These are phyloP conservation scores for Nipponacmea schrenckii DNA, from an alignment of 2,888 invertebrate species.

Conservation along the genomic window DNA sequence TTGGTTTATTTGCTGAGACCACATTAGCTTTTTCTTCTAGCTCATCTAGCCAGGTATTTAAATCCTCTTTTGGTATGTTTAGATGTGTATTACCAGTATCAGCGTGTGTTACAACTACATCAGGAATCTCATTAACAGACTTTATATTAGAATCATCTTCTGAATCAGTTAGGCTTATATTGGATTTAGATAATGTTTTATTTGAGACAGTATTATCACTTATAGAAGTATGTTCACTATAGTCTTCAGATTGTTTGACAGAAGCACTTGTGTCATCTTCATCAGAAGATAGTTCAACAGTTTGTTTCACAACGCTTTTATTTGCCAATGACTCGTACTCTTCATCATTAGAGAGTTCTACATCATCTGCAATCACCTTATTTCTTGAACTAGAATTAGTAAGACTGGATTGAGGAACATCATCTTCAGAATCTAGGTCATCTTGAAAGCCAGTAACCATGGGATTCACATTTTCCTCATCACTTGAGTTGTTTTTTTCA, in stretches of 20 bases:
- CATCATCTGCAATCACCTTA: conserved; percentile 27
- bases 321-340: conserved; percentile 27
- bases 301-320: conserved; percentile 20
- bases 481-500: conserved; percentile 26
- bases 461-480: conserved; percentile 63
- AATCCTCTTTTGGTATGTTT: conserved; percentile 39
- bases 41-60: conserved; percentile 53
- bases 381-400: conserved; percentile 16
- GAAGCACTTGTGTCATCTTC: conserved; percentile 31
- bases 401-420: conserved; percentile 24
- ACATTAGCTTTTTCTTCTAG: conserved; percentile 39
- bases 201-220: conserved; percentile 2
- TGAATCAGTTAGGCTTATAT: conserved; percentile 17
- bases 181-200: conserved; percentile 1
- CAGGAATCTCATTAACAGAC: conserved; percentile 22
- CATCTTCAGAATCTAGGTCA: conserved; percentile 80
- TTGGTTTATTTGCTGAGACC: neutral
- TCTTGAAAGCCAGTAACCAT: conserved; percentile 83
- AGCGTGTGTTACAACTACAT: conserved; percentile 18
- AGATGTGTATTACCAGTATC: conserved; percentile 7
- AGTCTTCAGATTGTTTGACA: neutral
- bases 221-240: neutral
- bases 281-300: conserved; percentile 41
- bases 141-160: conserved; percentile 31
- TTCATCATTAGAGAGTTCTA: conserved; percentile 52